Evolutionary conservation across 2,113 vertebrate genomes (phyloP).

Genomic region (Pandion haliaetus): DNA sequence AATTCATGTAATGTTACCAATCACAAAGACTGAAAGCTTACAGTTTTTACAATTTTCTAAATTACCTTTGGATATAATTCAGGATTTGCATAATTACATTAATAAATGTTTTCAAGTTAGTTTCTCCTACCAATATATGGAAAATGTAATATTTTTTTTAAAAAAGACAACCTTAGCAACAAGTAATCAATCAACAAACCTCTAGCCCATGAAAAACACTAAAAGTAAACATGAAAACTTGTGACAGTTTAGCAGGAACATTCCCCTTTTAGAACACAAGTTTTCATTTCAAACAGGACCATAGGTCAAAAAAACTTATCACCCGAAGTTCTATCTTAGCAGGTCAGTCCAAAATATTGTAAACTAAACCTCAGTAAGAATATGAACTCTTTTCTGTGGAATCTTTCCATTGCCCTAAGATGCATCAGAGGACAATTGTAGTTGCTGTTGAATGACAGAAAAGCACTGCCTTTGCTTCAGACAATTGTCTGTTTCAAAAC

Average conservation of each 20-base stretch:
- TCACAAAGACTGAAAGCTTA: not conserved
- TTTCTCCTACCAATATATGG: not conserved
- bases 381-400: not conserved
- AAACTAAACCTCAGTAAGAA: not conserved
- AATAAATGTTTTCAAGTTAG: not conserved
- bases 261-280: not conserved
- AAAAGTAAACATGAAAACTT: not conserved
- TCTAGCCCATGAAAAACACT: not conserved
- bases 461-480: not conserved
- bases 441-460: not conserved
- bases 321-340: not conserved
- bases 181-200: not conserved
- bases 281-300: not conserved
- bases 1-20: not conserved
- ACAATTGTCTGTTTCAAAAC: not conserved
- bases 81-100: not conserved
- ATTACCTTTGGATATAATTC: not conserved
- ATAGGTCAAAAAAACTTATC: not conserved
- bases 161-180: not conserved
- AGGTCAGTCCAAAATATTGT: not conserved
- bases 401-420: not conserved
- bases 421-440: not conserved
- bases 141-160: not conserved
- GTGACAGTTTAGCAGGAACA: not conserved
- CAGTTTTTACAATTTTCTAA: not conserved